Base-by-base conservation (phyloP, 1,140 invertebrate genomes). In the Macrosteles quadrilineatus region DNA sequence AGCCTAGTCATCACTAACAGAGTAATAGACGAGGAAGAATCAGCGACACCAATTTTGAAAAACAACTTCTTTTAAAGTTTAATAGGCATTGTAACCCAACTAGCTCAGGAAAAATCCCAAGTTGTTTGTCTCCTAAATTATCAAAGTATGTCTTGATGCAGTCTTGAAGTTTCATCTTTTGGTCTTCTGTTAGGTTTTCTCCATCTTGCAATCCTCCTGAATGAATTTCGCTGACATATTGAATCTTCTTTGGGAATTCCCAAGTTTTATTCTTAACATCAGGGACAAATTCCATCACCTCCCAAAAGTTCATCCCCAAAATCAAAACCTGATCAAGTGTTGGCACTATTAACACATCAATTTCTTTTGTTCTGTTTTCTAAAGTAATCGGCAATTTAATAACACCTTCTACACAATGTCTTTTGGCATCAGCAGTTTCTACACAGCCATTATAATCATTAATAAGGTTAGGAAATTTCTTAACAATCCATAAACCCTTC, bases 271-370 rank as follows among this genome's bases (percentile, higher is more conserved):
- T 25, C 9, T 59, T 11, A 30, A 29, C 55, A 23, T 59, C 55
- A 59, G 25, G 9, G 2, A 59, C 23, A 25, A 59, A 21, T 4
- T 59, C 14, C 55, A 59, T 59, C 4, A 30, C 25, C 4, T 59
- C 25, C 55, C 55, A 59, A 30, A 59, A 59, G 27, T 59, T 25
- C 25, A 59, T 30, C 2, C 55, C 55, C 23, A 59, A 30, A 6
- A 59, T 59, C 11, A 59, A 14, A 6, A 12, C n/a, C 23, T 59
- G 55, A 6, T 27, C 55, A 11, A 59, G 25, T 6, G 21, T 27
- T 14, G 55, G 55, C 21, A 59, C 55, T 6, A 59, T 23, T 27
- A 59, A 30, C 6, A 59, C 55, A 21, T 25, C 14, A 27, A 59
- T 11, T 25, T 59, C 21, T 30, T 59, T 59, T 4, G 55, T 59